Percentiles rank a stretch among this genome's conserved stretches.
Evolutionary conservation across 2,113 vertebrate species (phyloP).

Genomic region (Phylloscopus trochilus): DNA sequence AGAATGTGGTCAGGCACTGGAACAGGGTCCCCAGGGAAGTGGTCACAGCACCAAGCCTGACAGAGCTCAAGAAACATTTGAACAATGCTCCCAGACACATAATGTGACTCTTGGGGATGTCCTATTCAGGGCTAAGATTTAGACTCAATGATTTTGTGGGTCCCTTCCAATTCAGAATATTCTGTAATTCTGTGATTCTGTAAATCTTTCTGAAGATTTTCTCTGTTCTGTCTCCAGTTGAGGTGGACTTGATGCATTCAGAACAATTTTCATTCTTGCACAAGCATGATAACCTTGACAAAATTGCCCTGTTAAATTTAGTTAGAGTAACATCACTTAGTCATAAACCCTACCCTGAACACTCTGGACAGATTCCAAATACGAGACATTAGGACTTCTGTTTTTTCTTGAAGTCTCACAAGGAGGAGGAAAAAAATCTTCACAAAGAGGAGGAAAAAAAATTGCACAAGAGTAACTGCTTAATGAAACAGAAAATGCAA

Average conservation of each 20-base stretch:
- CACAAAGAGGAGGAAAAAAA: neutral
- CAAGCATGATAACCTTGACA: neutral
- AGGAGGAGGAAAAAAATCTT: neutral
- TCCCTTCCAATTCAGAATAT: neutral
- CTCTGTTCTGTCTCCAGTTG: neutral
- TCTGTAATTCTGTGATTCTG: neutral
- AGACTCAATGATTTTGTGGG: neutral
- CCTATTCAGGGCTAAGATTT: neutral
- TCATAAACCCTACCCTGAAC: neutral
- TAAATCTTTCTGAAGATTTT: neutral
- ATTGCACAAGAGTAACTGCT: neutral
- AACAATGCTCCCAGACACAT: neutral
- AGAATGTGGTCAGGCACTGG: no score
- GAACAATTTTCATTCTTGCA: neutral
- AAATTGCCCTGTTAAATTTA: neutral
- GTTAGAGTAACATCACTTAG: neutral
- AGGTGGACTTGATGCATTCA: neutral
- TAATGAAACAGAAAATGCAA: slow-evolving; percentile 4
- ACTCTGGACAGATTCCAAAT: neutral
- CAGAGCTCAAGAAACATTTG: neutral
- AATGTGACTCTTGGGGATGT: neutral
- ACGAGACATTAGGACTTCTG: neutral
- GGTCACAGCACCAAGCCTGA: neutral
- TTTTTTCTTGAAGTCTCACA: neutral
- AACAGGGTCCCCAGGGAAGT: neutral